Evolutionary conservation across 2,888 invertebrate species (phyloP).

Genomic region (Xylophagus ater): DNA sequence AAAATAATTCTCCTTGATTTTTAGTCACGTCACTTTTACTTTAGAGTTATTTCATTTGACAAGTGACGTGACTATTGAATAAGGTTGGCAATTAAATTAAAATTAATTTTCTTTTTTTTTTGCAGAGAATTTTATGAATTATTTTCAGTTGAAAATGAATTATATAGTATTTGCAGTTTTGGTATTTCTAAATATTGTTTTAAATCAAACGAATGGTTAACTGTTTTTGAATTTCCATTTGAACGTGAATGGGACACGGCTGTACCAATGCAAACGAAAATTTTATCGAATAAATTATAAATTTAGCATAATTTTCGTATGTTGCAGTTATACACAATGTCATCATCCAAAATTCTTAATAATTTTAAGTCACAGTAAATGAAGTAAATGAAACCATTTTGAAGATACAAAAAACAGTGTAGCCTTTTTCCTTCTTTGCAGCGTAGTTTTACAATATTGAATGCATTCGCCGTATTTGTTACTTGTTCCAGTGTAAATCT

Average conservation of each 20-base stretch:
- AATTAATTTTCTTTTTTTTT: not conserved
- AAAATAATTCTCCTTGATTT: no score
- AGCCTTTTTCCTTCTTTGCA: no score
- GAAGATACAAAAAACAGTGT: no score
- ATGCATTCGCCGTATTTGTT: no score
- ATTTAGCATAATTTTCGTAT: not conserved
- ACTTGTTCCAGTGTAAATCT: no score
- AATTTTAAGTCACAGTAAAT: no score
- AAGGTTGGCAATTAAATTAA: not conserved
- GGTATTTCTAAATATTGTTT: constrained; percentile 24
- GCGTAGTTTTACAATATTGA: no score
- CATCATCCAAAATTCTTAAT: no score
- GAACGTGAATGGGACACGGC: constrained; percentile 28
- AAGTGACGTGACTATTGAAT: not conserved
- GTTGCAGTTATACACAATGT: no score
- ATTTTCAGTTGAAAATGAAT: constrained; percentile 24
- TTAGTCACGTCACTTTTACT: no score
- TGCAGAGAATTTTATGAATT: constrained; percentile 26
- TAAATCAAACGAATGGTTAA: constrained; percentile 21
- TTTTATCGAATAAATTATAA: constrained; percentile 2
- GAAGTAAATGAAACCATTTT: no score
- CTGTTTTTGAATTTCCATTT: constrained; percentile 21
- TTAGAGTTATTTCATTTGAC: not conserved
- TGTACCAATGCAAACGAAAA: constrained; percentile 21
- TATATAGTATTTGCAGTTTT: constrained; percentile 26